Conservation (phyloP, 2,888 invertebrate genomes). For the Yponomeuta sedellus region DNA sequence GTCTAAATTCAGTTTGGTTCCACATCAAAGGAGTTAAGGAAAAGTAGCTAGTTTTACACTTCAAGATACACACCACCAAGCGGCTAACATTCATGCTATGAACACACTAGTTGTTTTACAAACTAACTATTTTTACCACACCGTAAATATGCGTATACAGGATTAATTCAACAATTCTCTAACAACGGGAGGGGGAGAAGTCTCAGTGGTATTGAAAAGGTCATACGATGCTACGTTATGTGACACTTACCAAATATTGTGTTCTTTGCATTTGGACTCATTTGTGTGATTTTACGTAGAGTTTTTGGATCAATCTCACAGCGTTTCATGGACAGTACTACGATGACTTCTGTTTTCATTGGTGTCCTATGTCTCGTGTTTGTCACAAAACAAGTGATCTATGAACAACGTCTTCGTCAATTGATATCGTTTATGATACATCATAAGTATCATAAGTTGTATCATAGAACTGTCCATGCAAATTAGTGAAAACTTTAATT, state of each 20-base stretch:
- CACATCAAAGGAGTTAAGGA: neutral
- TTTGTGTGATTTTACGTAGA: slow-evolving; percentile 32
- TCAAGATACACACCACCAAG: slow-evolving; percentile 9
- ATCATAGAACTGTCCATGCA: neutral
- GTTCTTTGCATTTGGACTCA: slow-evolving; percentile 44
- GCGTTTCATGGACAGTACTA: neutral
- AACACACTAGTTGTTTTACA: slow-evolving; percentile 14
- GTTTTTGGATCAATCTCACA: neutral
- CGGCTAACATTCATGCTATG: slow-evolving; percentile 8
- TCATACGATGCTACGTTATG: slow-evolving; percentile 40
- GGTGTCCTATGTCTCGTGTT: no score
- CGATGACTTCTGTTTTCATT: neutral
- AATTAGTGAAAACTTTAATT: neutral
- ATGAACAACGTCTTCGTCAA: no score
- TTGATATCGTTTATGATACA: no score
- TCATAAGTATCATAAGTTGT: no score
- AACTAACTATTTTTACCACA: slow-evolving; percentile 5
- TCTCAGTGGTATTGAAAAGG: slow-evolving; percentile 51
- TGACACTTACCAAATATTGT: slow-evolving; percentile 52
- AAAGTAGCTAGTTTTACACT: neutral
- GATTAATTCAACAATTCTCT: slow-evolving; percentile 10
- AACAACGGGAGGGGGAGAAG: slow-evolving; percentile 22
- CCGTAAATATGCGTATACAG: slow-evolving; percentile 12
- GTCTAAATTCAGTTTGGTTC: neutral
- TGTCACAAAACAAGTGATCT: no score